Percentiles rank a stretch among this genome's conserved stretches.
Evolutionary conservation across 2,888 invertebrate species (phyloP).

Genomic region (Phorcus lineatus): DNA sequence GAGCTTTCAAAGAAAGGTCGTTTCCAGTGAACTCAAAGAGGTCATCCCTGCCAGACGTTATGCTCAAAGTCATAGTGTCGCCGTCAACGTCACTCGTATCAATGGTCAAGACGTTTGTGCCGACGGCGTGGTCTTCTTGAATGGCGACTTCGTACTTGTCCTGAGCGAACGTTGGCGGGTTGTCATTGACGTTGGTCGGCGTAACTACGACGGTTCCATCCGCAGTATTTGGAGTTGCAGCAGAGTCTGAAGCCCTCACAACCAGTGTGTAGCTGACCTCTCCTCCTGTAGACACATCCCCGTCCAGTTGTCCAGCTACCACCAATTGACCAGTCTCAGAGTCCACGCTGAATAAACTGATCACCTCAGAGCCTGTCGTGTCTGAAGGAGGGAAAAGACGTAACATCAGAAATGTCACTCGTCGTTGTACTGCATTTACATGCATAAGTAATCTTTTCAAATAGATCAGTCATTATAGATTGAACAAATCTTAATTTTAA

Average conservation of each 20-base stretch:
- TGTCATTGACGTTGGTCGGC: neutral
- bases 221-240: neutral
- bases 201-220: neutral
- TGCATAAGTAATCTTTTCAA: too few relatives aligned
- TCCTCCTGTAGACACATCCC: neutral
- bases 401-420: too few relatives aligned
- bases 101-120: neutral
- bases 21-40: neutral
- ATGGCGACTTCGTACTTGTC: neutral
- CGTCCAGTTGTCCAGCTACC: neutral
- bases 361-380: neutral
- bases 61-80: neutral
- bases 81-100: neutral
- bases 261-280: neutral
- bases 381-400: too few relatives aligned
- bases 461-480: too few relatives aligned
- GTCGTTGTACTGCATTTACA: too few relatives aligned
- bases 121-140: neutral
- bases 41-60: neutral
- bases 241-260: neutral
- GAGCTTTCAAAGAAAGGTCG: neutral
- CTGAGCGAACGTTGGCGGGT: neutral
- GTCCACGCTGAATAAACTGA: neutral
- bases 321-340: neutral
- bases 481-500: too few relatives aligned